phyloP scores from a whole-genome alignment of 2,888 invertebrate species.

The Microplitis deprimator region DNA sequence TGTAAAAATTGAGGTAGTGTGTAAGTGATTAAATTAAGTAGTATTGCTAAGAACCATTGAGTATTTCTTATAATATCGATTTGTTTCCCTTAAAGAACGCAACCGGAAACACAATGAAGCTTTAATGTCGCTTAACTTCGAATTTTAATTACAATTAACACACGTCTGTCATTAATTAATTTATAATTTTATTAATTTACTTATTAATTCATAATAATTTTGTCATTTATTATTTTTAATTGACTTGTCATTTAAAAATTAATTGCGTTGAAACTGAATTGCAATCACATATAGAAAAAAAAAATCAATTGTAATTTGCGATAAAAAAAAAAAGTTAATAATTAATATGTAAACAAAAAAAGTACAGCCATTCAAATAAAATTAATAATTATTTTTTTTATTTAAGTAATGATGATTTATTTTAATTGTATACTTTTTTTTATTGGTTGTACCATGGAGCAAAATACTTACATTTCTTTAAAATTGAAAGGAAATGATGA shows the following conservation, averaged over 20 bases:
- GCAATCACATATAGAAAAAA: not conserved
- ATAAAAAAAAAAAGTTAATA: conserved; percentile 9
- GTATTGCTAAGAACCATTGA: conserved; percentile 27
- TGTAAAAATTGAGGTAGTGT: not conserved
- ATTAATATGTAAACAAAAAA: conserved; percentile 18
- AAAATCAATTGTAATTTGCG: conserved; percentile 2
- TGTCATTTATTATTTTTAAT: conserved; percentile 5
- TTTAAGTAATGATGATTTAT: not conserved
- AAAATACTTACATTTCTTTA: conserved; percentile 50
- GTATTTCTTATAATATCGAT: conserved; percentile 28
- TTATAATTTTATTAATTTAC: conserved; percentile 10
- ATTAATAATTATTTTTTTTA: not conserved
- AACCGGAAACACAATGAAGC: conserved; percentile 34
- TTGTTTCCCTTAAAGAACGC: conserved; percentile 22
- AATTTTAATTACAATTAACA: not conserved
- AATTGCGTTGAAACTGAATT: no score
- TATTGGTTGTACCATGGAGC: conserved; percentile 47
- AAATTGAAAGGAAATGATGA: conserved; percentile 45
- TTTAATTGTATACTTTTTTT: conserved; percentile 37
- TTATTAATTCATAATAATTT: conserved; percentile 14
- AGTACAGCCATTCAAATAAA: conserved; percentile 10
- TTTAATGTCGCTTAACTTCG: conserved; percentile 33
- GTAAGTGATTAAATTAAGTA: conserved; percentile 19
- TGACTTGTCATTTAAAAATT: not conserved
- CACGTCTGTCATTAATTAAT: conserved; percentile 21